A percentile compares a stretch with the other conserved stretches of the same genome.
These are phyloP conservation scores for Syrista parreyssii DNA, from an alignment of 2,888 invertebrate species.

Conservation along the genomic window DNA sequence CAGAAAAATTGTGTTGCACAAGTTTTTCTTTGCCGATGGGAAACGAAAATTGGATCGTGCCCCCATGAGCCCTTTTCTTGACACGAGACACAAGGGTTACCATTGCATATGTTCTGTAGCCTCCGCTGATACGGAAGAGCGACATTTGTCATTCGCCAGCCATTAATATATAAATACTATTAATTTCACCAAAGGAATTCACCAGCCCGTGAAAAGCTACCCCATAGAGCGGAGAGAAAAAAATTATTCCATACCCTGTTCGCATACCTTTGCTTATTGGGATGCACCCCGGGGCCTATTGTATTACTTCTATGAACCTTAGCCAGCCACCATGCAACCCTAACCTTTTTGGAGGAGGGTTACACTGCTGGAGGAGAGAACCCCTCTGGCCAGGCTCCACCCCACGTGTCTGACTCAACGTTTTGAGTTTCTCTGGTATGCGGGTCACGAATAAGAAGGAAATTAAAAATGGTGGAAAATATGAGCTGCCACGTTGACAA, in stretches of 20 bases:
- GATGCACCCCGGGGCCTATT: constrained; percentile 55
- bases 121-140: constrained; percentile 12
- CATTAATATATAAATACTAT: constrained; percentile 57
- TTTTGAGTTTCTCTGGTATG: background rate
- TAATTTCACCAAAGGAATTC: constrained; percentile 60
- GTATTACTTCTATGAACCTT: constrained; percentile 37
- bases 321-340: constrained; percentile 46
- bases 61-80: background rate
- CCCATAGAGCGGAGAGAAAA: constrained; percentile 22
- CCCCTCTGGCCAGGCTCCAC: constrained; percentile 42
- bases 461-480: background rate
- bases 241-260: constrained; percentile 25
- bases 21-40: background rate
- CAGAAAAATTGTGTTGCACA: background rate
- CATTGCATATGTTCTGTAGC: constrained; percentile 46
- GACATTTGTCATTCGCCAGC: constrained; percentile 47
- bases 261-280: constrained; percentile 45
- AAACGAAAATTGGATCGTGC: background rate
- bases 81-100: constrained; percentile 20
- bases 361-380: constrained; percentile 27
- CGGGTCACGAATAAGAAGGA: background rate
- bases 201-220: constrained; percentile 58
- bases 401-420: constrained; percentile 24
- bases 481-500: background rate
- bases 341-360: constrained; percentile 29